Evolutionary conservation across 2,888 invertebrate species (phyloP), one percentile per base, ranked within the genome.

Genomic region (Vandiemenella viatica): DNA sequence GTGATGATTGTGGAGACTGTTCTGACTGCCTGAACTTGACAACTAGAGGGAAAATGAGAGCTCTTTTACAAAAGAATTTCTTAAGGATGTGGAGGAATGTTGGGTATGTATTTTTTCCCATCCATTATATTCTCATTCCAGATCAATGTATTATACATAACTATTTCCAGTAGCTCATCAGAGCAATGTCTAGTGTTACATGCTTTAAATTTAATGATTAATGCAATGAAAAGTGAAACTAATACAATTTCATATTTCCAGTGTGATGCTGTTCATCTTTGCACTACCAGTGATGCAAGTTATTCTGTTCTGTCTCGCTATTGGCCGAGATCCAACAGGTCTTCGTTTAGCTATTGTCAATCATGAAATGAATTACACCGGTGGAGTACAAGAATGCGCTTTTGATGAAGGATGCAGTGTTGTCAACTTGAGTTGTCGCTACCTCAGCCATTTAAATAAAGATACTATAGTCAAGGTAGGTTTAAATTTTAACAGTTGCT

Each of bases 251-350:
- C n/a, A n/a, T n/a, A n/a, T n/a, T 58, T 59, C 3, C 59, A 73
- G 72, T 40, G 87, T 92, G 53, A 87, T 93, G 83, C 71, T 91
- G 61, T 93, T 93, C 69, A 89, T 92, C 61, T 92, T 92, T 66
- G 86, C 89, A 26, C 68, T 92, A 59, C 92, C 92, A n/a, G 87
- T 89, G 21, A 83, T 92, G 79, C 90, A 92, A 70, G 90, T 92
- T 53, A 86, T 91, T 49, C 77, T 93, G 50, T 92, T 92, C 74
- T 92, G 92, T 64, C 69, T 91, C 65, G 92, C 92, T 50, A 91
- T 90, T 56, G 90, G 90, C 44, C 74, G 88, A 20, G 89, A 90
- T 65, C 90, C 90, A 1, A 81, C 79, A 50, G 86, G 83, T 44
- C 73, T 92, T 4, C 80, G 76, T 58, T 65, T 92, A 62, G 89